phyloP scores from a whole-genome alignment of 2,888 invertebrate species.

The Merodon equestris region DNA sequence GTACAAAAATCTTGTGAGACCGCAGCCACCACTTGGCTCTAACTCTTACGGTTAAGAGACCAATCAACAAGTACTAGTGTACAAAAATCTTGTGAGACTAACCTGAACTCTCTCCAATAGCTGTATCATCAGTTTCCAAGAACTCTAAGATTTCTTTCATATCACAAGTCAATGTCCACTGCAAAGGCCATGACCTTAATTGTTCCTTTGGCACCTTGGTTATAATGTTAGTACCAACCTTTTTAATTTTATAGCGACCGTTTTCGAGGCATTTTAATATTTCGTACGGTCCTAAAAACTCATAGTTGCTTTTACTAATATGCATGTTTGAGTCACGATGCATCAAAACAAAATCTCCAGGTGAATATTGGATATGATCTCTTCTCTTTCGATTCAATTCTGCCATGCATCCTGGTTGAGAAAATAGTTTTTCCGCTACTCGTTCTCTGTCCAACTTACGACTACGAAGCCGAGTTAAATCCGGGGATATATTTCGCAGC shows the following conservation, averaged over 20 bases:
- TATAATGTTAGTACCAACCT: slow-evolving; percentile 22
- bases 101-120: too few relatives aligned
- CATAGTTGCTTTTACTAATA: slow-evolving; percentile 21
- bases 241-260: slow-evolving; percentile 21
- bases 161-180: slow-evolving; percentile 15
- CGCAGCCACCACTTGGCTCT: too few relatives aligned
- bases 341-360: slow-evolving; percentile 19
- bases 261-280: too few relatives aligned
- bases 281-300: slow-evolving; percentile 26
- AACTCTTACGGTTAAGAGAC: too few relatives aligned
- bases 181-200: slow-evolving; percentile 21
- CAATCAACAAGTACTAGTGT: too few relatives aligned
- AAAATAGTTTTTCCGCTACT: slow-evolving; percentile 11
- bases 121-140: too few relatives aligned
- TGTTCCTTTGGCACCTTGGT: slow-evolving; percentile 30
- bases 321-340: slow-evolving; percentile 31
- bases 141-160: too few relatives aligned
- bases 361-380: slow-evolving; percentile 7
- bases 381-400: slow-evolving; percentile 20
- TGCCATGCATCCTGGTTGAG: slow-evolving; percentile 1
- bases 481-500: too few relatives aligned
- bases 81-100: too few relatives aligned
- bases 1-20: too few relatives aligned
- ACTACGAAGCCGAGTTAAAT: slow-evolving; percentile 19
- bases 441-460: slow-evolving; percentile 19